Conservation (phyloP, 1,140 invertebrate species). For the Steinernema feltiae region DNA sequence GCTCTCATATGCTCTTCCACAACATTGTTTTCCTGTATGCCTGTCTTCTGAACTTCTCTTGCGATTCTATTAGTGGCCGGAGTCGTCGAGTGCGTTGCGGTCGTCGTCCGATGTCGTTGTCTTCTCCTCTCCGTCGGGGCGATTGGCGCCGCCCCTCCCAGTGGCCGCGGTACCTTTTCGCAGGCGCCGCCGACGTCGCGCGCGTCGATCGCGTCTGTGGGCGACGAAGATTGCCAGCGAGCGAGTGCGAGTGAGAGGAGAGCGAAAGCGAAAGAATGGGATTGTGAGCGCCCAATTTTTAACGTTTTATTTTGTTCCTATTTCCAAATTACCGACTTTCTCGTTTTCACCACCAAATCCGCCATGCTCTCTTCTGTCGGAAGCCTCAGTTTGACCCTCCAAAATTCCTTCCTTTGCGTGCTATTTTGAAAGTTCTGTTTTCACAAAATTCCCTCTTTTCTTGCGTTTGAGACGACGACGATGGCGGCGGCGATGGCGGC, state of each 20-base stretch:
- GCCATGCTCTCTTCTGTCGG: not conserved
- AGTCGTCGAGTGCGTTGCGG: not conserved
- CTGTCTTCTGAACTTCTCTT: not conserved
- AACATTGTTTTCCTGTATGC: too few relatives aligned
- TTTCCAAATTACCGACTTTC: not conserved
- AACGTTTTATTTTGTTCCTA: not conserved
- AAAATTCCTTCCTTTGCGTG: not conserved
- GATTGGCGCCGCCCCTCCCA: not conserved
- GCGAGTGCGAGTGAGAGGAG: not conserved
- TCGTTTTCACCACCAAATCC: not conserved
- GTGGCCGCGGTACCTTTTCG: not conserved
- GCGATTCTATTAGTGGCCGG: constrained; percentile 10
- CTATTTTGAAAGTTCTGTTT: not conserved
- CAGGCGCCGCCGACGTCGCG: not conserved
- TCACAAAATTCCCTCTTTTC: not conserved
- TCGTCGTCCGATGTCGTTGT: not conserved
- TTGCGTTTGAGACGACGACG: not conserved
- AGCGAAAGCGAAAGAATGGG: not conserved
- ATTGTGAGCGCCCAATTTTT: not conserved
- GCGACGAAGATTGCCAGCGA: constrained; percentile 4
- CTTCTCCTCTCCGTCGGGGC: not conserved
- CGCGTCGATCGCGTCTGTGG: not conserved
- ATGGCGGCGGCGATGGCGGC: not conserved
- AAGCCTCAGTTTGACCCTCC: not conserved
- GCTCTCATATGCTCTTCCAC: too few relatives aligned